Percentiles rank a stretch among this genome's conserved stretches.
phyloP scores from a whole-genome alignment of 2,888 invertebrate genomes.

The Leptodirus hochenwartii region DNA sequence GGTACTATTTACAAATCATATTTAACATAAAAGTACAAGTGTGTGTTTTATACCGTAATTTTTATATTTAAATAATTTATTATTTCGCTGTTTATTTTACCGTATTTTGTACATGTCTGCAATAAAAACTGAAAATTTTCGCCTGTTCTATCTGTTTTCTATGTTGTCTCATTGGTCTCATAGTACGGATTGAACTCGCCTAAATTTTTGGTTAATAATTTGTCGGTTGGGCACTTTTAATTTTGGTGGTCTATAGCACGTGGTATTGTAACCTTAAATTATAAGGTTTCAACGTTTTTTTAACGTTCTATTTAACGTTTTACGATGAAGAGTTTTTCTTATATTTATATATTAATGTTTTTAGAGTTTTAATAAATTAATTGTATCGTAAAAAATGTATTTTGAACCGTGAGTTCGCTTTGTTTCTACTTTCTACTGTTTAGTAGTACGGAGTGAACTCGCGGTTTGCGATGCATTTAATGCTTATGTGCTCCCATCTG shows the following conservation, averaged over 20 bases:
- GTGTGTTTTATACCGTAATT: too few species aligned
- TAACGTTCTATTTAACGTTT: too few species aligned
- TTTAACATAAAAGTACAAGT: too few species aligned
- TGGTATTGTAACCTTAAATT: too few species aligned
- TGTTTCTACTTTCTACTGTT: slow-evolving; percentile 15
- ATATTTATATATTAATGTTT: too few species aligned
- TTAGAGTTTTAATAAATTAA: slow-evolving; percentile 7
- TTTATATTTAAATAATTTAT: too few species aligned
- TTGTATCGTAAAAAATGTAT: slow-evolving; percentile 13
- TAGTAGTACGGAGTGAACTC: slow-evolving; percentile 25
- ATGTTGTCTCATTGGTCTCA: slow-evolving; percentile 13
- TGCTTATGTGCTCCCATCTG: slow-evolving; percentile 7
- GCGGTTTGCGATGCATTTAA: slow-evolving; percentile 14
- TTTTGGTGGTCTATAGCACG: too few species aligned
- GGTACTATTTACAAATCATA: too few species aligned
- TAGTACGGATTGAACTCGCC: slow-evolving; percentile 19
- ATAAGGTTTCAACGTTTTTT: too few species aligned
- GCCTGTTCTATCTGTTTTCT: slow-evolving; percentile 14
- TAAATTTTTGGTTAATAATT: slow-evolving; percentile 13
- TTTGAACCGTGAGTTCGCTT: slow-evolving; percentile 16
- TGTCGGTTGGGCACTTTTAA: slow-evolving; percentile 7
- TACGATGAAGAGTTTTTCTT: too few species aligned
- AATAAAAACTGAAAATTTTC: slow-evolving; percentile 12
- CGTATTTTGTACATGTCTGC: too few species aligned
- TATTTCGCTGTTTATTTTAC: too few species aligned